Base-by-base conservation (phyloP, 2,888 invertebrate genomes). In the Trachelus troglodyta region DNA sequence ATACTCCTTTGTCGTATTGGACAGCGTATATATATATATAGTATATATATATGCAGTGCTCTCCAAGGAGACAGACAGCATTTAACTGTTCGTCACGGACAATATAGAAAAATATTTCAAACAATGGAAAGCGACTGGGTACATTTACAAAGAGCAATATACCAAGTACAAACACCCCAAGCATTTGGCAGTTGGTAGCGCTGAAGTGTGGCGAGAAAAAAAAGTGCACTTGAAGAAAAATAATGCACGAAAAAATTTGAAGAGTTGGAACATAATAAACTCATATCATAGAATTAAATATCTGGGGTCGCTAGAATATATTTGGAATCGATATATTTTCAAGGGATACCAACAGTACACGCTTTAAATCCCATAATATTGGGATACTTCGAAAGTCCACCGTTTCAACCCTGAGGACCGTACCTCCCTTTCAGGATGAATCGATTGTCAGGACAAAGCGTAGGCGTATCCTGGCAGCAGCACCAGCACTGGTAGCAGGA, bases 31-130 rank as follows among this genome's bases (percentile, higher is more conserved):
- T 40, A 37, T 4, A 37, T 2, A 37, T 15, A 37, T 4, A 40
- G n/a, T n/a, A n/a, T n/a, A n/a, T n/a, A n/a, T 15, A 40, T 15
- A 40, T 12, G 15, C 15, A 15, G 15, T 40, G 6, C 40, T 15
- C 40, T 40, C 6, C 15, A 15, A 15, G 40, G 15, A 40, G 40
- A 15, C 40, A 40, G 40, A 40, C 40, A 40, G 15, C 23, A 56
- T 86, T 81, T 15, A 68, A 82, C 80, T 83, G 83, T 81, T 82
- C 84, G 81, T 81, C 83, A 80, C 82, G 83, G 71, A 76, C 81
- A 83, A 83, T 84, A 85, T 81, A 83, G 83, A 82, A 79, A 83
- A 83, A 83, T 84, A 83, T 83, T 81, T 81, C 81, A 82, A 77
- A 86, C 86, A 85, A 85, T 86, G 73, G 81, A 75, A 77, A 56